Evolutionary conservation across 1,140 invertebrate species (phyloP), one percentile per base, ranked within the genome.

Genomic region (Amphibalanus amphitrite): DNA sequence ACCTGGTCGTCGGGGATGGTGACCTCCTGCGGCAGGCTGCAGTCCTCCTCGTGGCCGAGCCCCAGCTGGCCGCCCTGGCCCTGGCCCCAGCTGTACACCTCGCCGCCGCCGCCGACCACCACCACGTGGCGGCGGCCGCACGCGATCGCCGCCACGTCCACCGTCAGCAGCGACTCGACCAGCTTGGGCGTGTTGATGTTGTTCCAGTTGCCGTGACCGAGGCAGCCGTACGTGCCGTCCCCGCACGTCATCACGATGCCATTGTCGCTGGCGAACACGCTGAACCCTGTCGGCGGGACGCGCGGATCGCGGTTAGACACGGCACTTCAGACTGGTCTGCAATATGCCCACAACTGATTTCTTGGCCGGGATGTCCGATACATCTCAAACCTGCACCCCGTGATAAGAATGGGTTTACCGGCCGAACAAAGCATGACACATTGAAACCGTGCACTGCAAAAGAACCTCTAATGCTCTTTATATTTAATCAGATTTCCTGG

Each of bases 161-260:
- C 82, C 77, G 84, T 86, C 71, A 82, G 75, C 29, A 83, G 77
- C 33, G 73, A 67, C 72, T 74, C 76, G 70, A 91, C 84, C 6
- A 89, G 76, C 77, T 85, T 86, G 28, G 89, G 89, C 76, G 79
- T 83, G 26, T 83, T 78, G 40, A 80, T 80, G 77, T 82, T 82
- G 38, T 82, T 82, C 79, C 83, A 86, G 74, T 88, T 84, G 0
- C 85, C 85, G 78, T 89, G 87, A 15, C 76, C 89, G 10, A 90
- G 78, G 75, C 85, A 86, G 59, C 86, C 85, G 72, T 80, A 81
- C 3, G 81, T 79, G 29, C 87, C 87, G 79, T 86, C 84, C 0
- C 90, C 89, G 80, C 88, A 90, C 67, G 86, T 87, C 77, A 90
- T 82, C 0, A 90, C 79, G 47, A 88, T 84, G 25, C 90, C 89